Evolutionary conservation across 2,797 vertebrate genomes (phyloP), one percentile per base, ranked within the genome.

Genomic region (Xiphophorus birchmanni): DNA sequence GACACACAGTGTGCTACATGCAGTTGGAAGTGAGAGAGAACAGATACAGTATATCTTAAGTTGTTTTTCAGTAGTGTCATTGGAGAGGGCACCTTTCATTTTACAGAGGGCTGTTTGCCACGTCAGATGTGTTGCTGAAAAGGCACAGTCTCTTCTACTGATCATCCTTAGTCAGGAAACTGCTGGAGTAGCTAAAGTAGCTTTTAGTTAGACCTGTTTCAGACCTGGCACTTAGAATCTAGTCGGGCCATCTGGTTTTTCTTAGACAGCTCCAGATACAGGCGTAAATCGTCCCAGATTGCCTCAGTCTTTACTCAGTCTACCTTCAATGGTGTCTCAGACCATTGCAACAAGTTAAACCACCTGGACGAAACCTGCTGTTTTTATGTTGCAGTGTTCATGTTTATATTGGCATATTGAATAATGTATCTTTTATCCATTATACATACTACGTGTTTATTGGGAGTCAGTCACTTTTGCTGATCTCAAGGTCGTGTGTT

Each of bases 71-170:
- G 48, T 35, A 1, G 47, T 74, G 29, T 52, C 47, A 52, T 21
- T n/a, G 9, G 47, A 50, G 45, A 73, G 29, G 47, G 1, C 47
- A 50, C 18, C 21, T 74, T 50, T 74, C 23, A 50, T 74, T 74
- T 65, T 29, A 74, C 73, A 54, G 73, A 32, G 32, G 47, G 73
- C 73, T 50, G n/a, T 29, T 74, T 35, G 32, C 47, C 52, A 35
- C 23, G 26, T 29, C 23, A 2, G 48, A 13, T 54, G 32, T 54
- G 73, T 23, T 18, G 6, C 35, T 13, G 21, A 21, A 56, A 74
- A 74, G 37, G 12, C 21, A 54, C 35, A 42, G 26, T 56, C 50
- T 12, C 37, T 54, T 26, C 23, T 54, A 40, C 50, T 74, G 13
- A 74, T 35, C 73, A n/a, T 23, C 23, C 21, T 40, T 50, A 40